Evolutionary conservation across 2,797 vertebrate species (phyloP).

Genomic region (Characodon lateralis): DNA sequence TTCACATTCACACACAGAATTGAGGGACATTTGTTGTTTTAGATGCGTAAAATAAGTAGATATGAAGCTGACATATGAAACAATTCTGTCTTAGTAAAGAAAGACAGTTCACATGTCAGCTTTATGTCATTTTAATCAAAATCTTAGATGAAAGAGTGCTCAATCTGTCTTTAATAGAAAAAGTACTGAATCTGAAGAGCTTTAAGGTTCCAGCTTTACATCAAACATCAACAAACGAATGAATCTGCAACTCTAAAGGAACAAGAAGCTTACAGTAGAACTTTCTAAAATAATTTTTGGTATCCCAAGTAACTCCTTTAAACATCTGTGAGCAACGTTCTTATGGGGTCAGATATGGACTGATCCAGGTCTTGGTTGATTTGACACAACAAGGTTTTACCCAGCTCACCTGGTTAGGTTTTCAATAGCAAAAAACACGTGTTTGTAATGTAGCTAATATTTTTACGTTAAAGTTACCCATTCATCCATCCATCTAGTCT

Average conservation of each 20-base stretch:
- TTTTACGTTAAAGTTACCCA: not conserved
- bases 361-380: too few relatives aligned
- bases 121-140: not conserved
- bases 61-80: constrained; percentile 9
- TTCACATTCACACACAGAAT: constrained; percentile 8
- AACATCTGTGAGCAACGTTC: too few relatives aligned
- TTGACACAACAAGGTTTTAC: too few relatives aligned
- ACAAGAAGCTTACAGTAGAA: not conserved
- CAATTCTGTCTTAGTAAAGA: not conserved
- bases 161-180: not conserved
- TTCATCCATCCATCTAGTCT: not conserved
- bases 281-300: not conserved
- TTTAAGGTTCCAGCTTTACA: not conserved
- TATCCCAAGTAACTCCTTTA: too few relatives aligned
- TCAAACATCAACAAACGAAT: not conserved
- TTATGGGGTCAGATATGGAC: too few relatives aligned
- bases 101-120: constrained; percentile 15
- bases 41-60: not conserved
- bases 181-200: not conserved
- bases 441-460: not conserved
- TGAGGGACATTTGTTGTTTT: constrained; percentile 1
- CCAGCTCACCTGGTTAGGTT: too few relatives aligned
- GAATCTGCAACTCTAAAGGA: not conserved
- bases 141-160: not conserved
- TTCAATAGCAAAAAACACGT: too few relatives aligned